Conservation (phyloP, 1,140 invertebrate species). For the Platyscapa corneri region DNA sequence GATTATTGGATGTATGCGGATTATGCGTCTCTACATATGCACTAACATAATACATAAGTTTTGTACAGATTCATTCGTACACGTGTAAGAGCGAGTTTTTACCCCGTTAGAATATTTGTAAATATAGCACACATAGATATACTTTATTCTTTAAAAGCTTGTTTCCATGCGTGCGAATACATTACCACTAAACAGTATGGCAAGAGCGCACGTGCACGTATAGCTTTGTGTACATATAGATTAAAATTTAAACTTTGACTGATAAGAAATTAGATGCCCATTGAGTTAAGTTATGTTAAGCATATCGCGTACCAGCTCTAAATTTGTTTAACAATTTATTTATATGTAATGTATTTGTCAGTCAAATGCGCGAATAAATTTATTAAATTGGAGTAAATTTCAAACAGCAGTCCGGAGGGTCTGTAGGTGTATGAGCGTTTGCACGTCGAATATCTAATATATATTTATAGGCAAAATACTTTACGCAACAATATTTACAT, state of each 20-base stretch:
- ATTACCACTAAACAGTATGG: too few species aligned
- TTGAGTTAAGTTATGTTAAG: not conserved
- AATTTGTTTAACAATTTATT: not conserved
- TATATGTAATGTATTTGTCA: not conserved
- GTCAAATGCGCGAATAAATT: not conserved
- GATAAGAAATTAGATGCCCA: not conserved
- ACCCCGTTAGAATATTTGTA: not conserved
- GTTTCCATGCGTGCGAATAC: not conserved
- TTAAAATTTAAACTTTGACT: conserved; percentile 5
- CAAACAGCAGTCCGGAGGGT: not conserved
- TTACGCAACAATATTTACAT: not conserved
- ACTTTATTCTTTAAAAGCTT: not conserved
- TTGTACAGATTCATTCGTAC: not conserved
- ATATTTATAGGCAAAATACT: not conserved
- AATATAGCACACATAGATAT: not conserved
- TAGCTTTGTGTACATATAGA: not conserved
- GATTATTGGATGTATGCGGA: not conserved
- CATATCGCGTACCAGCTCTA: not conserved
- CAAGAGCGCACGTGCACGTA: not conserved
- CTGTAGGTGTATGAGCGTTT: too few species aligned
- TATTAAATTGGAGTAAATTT: not conserved
- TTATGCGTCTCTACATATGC: not conserved
- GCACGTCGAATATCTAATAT: too few species aligned
- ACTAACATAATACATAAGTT: not conserved
- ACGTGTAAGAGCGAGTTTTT: not conserved